Base-by-base conservation (phyloP, 2,888 invertebrate species). In the Ophion obscuratus region DNA sequence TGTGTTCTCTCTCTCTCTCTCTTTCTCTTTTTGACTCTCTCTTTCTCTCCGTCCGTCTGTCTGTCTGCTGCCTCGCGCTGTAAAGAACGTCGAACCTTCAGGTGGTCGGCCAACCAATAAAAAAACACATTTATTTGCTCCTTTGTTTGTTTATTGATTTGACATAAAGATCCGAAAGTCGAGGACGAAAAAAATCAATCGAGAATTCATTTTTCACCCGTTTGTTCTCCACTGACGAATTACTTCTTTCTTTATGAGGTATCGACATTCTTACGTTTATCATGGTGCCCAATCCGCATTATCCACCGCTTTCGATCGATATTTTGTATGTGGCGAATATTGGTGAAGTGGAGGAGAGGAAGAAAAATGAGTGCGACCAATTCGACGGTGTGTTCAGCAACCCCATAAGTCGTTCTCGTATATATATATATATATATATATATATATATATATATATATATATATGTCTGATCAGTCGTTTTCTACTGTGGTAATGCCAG, bases 401-500 rank as follows among this genome's bases (percentile, higher is more conserved):
- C 64, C 57, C 66, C 79, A 44, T 73, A 20, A 62, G 62, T 62
- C 24, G 11, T 47, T 11, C 11, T 47, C 11, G 10, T 2, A 11
- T 47, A 17, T 10, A 11, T 71, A 47, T 61, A 24, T 44, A 10
- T 24, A 44, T 14, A 53, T 61, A 40, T n/a, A 44, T 24, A 57
- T 17, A 27, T 27, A 44, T 44, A 24, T 27, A 27, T 31, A 53
- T 31, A 53, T n/a, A 31, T 64, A 17, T 47, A 53, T 66, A n/a
- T 14, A 44, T 57, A 27, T 44, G 62, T 17, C 80, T 57, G 83
- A 81, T 77, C 68, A 81, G 83, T 20, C 81, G 81, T 80, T 83
- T 78, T 67, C 74, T 77, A 67, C 64, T 59, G 57, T 64, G 40
- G 79, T 68, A 44, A 79, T 73, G 90, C 92, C 91, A 87, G 89